phyloP scores from a whole-genome alignment of 1,140 invertebrate genomes.

The Aporrectodea caliginosa region DNA sequence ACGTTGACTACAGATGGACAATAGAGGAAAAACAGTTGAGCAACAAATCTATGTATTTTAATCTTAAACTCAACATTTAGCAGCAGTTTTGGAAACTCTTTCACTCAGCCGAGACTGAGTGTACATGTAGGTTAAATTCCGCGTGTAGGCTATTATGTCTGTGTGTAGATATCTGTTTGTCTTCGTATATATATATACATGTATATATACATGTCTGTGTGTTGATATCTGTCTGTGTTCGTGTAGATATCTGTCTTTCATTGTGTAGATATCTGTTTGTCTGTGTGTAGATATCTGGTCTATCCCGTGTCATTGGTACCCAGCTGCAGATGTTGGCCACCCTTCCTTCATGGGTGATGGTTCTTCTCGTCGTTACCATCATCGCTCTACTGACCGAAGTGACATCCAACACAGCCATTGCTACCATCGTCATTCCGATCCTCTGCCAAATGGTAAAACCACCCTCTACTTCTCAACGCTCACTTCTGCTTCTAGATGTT shows the following conservation, averaged over 20 bases:
- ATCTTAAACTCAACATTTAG: too few relatives aligned
- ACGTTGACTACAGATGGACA: too few relatives aligned
- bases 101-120: too few relatives aligned
- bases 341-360: constrained; percentile 36
- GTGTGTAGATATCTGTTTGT: too few relatives aligned
- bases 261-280: constrained; percentile 28
- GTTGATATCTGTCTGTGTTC: constrained; percentile 30
- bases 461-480: too few relatives aligned
- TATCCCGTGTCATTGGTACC: constrained; percentile 31
- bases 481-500: too few relatives aligned
- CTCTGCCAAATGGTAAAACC: constrained; percentile 42
- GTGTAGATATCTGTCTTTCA: constrained; percentile 25
- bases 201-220: constrained; percentile 22
- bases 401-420: constrained; percentile 51
- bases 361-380: constrained; percentile 43
- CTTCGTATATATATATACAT: neutral
- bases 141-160: too few relatives aligned
- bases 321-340: constrained; percentile 33
- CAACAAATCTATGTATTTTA: too few relatives aligned
- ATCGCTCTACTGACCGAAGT: constrained; percentile 52
- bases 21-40: too few relatives aligned
- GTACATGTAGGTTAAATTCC: too few relatives aligned
- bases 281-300: constrained; percentile 11
- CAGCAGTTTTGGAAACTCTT: too few relatives aligned
- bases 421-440: constrained; percentile 53